phyloP scores from a whole-genome alignment of 2,888 invertebrate genomes.

The Caenorhabditis sinica region DNA sequence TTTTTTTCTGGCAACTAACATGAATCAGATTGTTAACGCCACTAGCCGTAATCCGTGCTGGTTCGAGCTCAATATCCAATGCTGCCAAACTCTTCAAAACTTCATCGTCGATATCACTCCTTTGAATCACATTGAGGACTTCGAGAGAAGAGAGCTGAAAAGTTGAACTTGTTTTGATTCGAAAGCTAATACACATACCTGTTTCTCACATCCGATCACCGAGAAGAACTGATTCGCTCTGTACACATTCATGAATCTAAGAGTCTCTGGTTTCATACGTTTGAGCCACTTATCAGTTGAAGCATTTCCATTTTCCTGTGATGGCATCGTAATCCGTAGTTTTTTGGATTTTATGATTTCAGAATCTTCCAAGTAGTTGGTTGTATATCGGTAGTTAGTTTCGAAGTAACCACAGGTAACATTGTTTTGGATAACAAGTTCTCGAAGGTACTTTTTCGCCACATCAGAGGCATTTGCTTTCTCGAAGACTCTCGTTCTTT shows the following conservation, averaged over 20 bases:
- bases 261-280: constrained; percentile 14
- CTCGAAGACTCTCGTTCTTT: neutral
- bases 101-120: constrained; percentile 10
- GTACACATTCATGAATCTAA: constrained; percentile 11
- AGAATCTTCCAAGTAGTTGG: neutral
- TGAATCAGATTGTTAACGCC: constrained; percentile 30
- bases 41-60: neutral
- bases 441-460: constrained; percentile 10
- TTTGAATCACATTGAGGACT: neutral
- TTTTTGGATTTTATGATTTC: neutral
- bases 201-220: neutral
- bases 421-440: constrained; percentile 17
- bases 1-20: neutral
- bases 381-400: neutral
- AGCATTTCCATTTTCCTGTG: neutral
- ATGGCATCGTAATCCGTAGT: neutral
- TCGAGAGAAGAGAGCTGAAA: neutral
- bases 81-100: constrained; percentile 4
- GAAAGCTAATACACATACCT: neutral
- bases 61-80: constrained; percentile 15
- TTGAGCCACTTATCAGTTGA: constrained; percentile 20
- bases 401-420: constrained; percentile 8
- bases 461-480: neutral
- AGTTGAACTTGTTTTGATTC: neutral
- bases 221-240: neutral